These are phyloP conservation scores for Heliothis subflexa DNA, from an alignment of 1,140 invertebrate species.

Conservation along the genomic window DNA sequence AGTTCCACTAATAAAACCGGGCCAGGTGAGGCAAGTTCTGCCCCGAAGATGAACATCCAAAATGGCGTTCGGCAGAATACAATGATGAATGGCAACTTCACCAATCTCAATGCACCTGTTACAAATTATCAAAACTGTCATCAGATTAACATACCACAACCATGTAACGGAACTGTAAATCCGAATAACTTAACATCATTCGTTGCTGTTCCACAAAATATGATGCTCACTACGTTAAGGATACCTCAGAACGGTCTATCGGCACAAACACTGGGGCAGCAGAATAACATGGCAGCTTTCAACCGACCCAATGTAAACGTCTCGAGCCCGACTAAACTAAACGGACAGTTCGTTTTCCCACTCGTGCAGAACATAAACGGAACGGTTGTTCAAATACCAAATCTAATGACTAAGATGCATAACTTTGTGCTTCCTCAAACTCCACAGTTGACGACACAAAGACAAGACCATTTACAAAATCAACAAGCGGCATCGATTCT, in stretches of 20 bases:
- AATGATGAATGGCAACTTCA: constrained; percentile 76
- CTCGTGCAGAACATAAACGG: constrained; percentile 85
- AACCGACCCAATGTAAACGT: constrained; percentile 80
- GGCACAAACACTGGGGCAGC: constrained; percentile 72
- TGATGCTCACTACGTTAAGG: constrained; percentile 85
- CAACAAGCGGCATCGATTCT: constrained; percentile 82
- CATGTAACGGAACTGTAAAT: constrained; percentile 73
- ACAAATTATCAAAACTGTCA: constrained; percentile 79
- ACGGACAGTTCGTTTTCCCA: constrained; percentile 83
- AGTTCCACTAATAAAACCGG: constrained; percentile 59
- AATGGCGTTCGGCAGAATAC: constrained; percentile 78
- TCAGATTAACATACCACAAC: constrained; percentile 76
- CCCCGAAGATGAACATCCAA: constrained; percentile 77
- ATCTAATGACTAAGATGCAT: constrained; percentile 83
- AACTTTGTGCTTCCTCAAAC: constrained; percentile 82
- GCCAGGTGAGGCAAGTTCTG: constrained; percentile 65
- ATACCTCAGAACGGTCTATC: constrained; percentile 82
- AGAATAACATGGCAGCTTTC: constrained; percentile 72
- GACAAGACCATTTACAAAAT: constrained; percentile 77
- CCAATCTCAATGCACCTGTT: constrained; percentile 75
- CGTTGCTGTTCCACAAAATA: constrained; percentile 81
- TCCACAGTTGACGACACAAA: constrained; percentile 69
- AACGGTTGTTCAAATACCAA: constrained; percentile 84
- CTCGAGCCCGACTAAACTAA: constrained; percentile 83
- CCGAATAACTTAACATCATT: constrained; percentile 78